These are phyloP conservation scores for Bovichtus variegatus DNA, from an alignment of 2,797 vertebrate genomes.

Conservation along the genomic window DNA sequence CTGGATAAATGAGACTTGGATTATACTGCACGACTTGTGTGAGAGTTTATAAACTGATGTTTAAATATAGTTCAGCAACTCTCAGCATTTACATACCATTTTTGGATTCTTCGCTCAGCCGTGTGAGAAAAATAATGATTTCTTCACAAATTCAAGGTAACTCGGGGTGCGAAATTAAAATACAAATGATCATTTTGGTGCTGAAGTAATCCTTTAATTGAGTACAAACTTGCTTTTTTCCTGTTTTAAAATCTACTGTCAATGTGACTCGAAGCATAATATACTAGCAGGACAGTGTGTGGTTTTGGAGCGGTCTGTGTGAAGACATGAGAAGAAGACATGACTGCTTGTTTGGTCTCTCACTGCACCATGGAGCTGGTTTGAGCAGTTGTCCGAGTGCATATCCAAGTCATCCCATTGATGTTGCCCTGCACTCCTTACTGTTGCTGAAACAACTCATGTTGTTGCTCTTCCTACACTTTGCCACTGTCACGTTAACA, in stretches of 20 bases:
- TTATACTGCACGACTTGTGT: too few relatives aligned
- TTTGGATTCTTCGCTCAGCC: too few relatives aligned
- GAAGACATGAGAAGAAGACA: not conserved
- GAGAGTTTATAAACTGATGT: too few relatives aligned
- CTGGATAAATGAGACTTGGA: too few relatives aligned
- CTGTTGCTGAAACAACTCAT: conserved; percentile 9
- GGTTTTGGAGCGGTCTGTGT: not conserved
- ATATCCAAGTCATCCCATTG: conserved; percentile 13
- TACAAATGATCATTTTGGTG: too few relatives aligned
- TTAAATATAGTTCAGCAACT: too few relatives aligned
- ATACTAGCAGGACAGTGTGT: not conserved
- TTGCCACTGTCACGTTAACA: conserved; percentile 1
- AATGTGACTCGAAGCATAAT: not conserved
- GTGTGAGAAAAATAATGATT: too few relatives aligned
- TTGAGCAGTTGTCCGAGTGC: too few relatives aligned
- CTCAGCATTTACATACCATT: too few relatives aligned
- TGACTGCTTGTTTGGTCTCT: conserved; percentile 8
- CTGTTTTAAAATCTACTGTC: not conserved
- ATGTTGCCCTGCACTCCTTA: not conserved
- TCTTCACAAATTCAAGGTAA: too few relatives aligned
- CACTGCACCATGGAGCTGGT: conserved; percentile 1
- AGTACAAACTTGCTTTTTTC: not conserved
- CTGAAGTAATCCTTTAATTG: too few relatives aligned
- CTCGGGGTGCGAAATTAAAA: too few relatives aligned
- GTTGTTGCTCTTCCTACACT: conserved; percentile 2